Conservation (phyloP, 2,797 vertebrate genomes). For the Erethizon dorsatum region DNA sequence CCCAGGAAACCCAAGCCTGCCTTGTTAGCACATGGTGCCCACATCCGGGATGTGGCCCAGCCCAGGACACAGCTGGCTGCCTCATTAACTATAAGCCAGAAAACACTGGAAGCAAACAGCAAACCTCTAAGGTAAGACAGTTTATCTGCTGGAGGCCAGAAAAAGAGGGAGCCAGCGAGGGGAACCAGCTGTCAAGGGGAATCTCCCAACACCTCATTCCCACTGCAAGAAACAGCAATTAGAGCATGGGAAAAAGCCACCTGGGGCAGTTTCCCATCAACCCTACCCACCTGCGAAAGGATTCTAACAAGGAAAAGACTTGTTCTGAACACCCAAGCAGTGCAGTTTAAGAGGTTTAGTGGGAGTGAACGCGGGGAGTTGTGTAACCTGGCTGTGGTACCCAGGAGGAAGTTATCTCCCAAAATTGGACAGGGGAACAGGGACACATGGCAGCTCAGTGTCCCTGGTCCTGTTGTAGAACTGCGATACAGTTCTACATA, state of each 20-base stretch:
- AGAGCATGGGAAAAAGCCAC: neutral
- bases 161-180: neutral
- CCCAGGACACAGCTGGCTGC: neutral
- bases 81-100: neutral
- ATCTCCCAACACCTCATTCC: neutral
- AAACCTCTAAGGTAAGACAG: neutral
- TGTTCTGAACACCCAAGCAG: rapidly evolving
- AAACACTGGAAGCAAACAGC: rapidly evolving
- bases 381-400: neutral
- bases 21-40: rapidly evolving
- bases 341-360: neutral
- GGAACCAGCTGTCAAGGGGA: neutral
- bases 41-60: rapidly evolving
- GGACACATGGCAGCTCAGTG: neutral
- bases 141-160: neutral
- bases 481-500: neutral
- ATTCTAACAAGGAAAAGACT: neutral
- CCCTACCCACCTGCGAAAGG: neutral
- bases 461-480: neutral
- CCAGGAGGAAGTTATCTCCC: neutral
- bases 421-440: neutral
- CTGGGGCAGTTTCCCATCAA: neutral
- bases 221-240: neutral
- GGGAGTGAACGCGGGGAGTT: neutral
- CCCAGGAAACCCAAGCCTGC: neutral